Evolutionary conservation across 2,888 invertebrate genomes (phyloP), one percentile per base, ranked within the genome.

Genomic region (Metellina segmentata): DNA sequence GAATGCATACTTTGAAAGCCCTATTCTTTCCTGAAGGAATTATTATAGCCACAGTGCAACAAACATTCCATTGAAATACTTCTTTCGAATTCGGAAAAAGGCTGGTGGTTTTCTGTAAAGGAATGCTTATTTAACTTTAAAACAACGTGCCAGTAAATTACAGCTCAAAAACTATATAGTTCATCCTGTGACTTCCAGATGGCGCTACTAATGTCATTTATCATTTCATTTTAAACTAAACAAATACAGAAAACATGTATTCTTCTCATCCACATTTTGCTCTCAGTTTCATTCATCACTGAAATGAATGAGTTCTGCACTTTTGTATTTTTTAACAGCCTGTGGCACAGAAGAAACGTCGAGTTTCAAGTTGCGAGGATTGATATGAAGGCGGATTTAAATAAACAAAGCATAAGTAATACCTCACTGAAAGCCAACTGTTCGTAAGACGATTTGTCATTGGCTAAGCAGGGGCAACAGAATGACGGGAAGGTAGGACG

Each of bases 371-470:
- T 85, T 61, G 6, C 13, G 53, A 61, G 16, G 16, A 53, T 53
- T 72, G 52, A 74, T 74, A 81, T 72, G 72, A 81, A 75, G 79
- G 71, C 69, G 79, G 81, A 90, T 87, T 78, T 83, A 75, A 91
- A 87, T 91, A 91, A 87, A 91, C 87, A 91, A 91, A 91, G 91
- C 87, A 87, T 91, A 87, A 91, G 79, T 87, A 87, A 91, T 91
- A 91, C 87, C 79, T 91, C 87, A 69, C 75, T 53, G 87, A 89
- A 83, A 89, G 85, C 85, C 75, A 89, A 89, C 89, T 83, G 85
- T 75, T 90, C 85, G 81, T 79, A 69, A 85, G 87, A 83, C 91
- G 91, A 91, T 91, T 91, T 91, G 91, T 91, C 91, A 91, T 91
- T 91, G 91, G 91, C 87, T 91, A 91, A 91, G 72, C 83, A 82